Evolutionary conservation across 2,113 vertebrate genomes (phyloP).

Genomic region (Pseudonaja textilis): DNA sequence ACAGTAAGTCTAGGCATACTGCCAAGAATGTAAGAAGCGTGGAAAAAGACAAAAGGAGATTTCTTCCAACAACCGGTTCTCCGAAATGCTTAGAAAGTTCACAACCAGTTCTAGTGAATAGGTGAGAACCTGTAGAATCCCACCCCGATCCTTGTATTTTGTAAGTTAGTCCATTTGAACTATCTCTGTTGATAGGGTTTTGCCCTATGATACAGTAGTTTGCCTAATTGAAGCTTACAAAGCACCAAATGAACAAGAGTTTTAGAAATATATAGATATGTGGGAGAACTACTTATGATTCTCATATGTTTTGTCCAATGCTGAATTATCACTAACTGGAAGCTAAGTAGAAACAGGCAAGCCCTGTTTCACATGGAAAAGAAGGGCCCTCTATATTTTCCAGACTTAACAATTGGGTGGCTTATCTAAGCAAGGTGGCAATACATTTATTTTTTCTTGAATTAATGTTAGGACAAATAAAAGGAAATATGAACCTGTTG

Average conservation of each 20-base stretch:
- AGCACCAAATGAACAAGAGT: background rate
- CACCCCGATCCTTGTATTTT: background rate
- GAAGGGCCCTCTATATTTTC: background rate
- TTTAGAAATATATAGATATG: background rate
- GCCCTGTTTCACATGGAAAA: background rate
- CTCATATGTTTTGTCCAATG: slow-evolving; percentile 15
- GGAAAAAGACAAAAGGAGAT: too few species aligned
- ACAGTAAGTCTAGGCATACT: too few species aligned
- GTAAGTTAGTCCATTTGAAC: background rate
- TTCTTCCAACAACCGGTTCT: too few species aligned
- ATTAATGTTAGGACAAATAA: background rate
- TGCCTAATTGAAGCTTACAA: background rate
- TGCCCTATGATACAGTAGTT: background rate
- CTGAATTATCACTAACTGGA: slow-evolving; percentile 6
- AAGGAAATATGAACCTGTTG: background rate
- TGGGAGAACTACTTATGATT: background rate
- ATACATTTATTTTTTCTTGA: background rate
- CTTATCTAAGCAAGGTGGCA: background rate
- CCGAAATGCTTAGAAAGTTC: too few species aligned
- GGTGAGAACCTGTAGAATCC: too few species aligned
- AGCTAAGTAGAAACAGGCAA: background rate
- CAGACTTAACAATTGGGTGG: background rate
- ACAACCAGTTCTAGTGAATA: too few species aligned
- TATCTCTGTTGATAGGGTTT: background rate
- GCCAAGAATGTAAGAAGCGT: too few species aligned